phyloP scores from a whole-genome alignment of 35 echinoderm and acorn worm species.

The Lytechinus pictus region DNA sequence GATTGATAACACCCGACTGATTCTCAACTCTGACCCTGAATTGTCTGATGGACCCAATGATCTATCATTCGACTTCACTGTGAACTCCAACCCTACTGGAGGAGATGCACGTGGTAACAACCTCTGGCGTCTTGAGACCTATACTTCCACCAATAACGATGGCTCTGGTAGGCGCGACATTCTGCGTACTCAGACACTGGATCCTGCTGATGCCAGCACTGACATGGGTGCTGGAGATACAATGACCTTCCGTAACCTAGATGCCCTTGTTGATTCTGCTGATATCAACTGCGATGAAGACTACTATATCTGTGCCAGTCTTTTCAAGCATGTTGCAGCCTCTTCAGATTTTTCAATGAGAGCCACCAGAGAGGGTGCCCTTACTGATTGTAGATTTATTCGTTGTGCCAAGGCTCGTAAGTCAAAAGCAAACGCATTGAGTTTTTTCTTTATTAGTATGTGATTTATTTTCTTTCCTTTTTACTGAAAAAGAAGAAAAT shows the following conservation, averaged over 20 bases:
- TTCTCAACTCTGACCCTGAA: conserved; percentile 20
- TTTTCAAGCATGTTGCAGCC: conserved; percentile 50
- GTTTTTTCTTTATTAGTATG: background rate
- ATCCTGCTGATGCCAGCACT: conserved; percentile 57
- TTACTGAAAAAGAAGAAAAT: no score
- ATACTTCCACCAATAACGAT: conserved; percentile 58
- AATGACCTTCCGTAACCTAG: conserved; percentile 71
- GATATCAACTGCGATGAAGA: conserved; percentile 65
- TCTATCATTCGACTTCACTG: conserved; percentile 62
- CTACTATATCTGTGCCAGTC: conserved; percentile 77
- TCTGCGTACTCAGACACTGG: conserved; percentile 63
- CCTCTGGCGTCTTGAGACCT: conserved; percentile 73
- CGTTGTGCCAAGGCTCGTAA: conserved; percentile 68
- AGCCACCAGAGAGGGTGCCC: conserved; percentile 54
- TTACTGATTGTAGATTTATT: conserved; percentile 71
- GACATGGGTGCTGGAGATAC: conserved; percentile 58
- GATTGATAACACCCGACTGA: conserved; percentile 64
- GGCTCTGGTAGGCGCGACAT: conserved; percentile 53
- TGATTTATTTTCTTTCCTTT: no score
- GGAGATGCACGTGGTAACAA: conserved; percentile 69
- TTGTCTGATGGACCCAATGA: conserved; percentile 47
- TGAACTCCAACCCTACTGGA: conserved; percentile 66
- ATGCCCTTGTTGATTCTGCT: conserved; percentile 55
- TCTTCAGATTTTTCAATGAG: conserved; percentile 65
- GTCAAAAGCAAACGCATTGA: background rate